Evolutionary conservation across 1,140 invertebrate species (phyloP).

Genomic region (Spodoptera frugiperda): DNA sequence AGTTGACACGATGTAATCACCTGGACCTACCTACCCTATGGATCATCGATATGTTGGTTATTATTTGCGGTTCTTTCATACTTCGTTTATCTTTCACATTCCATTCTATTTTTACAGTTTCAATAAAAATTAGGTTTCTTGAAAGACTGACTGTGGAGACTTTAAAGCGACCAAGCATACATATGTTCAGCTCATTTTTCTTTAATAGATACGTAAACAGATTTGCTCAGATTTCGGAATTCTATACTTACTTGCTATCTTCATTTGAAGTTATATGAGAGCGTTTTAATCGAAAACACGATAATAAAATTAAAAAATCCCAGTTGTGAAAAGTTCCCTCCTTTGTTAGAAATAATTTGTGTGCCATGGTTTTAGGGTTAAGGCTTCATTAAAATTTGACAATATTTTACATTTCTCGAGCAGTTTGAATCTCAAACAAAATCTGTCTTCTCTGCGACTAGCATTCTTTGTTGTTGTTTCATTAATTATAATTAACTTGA

Average conservation of each 20-base stretch:
- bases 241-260: constrained; percentile 57
- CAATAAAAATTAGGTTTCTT: constrained; percentile 77
- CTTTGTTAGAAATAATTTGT: constrained; percentile 80
- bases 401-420: constrained; percentile 74
- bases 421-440: constrained; percentile 5
- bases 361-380: constrained; percentile 81
- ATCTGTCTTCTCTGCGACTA: constrained; percentile 40
- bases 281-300: constrained; percentile 58
- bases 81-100: constrained; percentile 71
- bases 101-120: constrained; percentile 72
- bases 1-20: constrained; percentile 47
- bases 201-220: constrained; percentile 72
- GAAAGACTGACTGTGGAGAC: constrained; percentile 80
- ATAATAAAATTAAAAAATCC: constrained; percentile 60
- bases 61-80: constrained; percentile 57
- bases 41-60: constrained; percentile 60
- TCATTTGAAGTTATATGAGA: constrained; percentile 53
- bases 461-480: constrained; percentile 33
- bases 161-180: constrained; percentile 69
- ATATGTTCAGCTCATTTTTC: constrained; percentile 64
- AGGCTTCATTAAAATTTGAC: constrained; percentile 76
- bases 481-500: constrained; percentile 26
- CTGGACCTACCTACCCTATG: constrained; percentile 47
- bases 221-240: constrained; percentile 76
- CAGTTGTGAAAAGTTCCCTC: constrained; percentile 83